Evolutionary conservation across 2,888 invertebrate species (phyloP).

Genomic region (Lottia scabra): DNA sequence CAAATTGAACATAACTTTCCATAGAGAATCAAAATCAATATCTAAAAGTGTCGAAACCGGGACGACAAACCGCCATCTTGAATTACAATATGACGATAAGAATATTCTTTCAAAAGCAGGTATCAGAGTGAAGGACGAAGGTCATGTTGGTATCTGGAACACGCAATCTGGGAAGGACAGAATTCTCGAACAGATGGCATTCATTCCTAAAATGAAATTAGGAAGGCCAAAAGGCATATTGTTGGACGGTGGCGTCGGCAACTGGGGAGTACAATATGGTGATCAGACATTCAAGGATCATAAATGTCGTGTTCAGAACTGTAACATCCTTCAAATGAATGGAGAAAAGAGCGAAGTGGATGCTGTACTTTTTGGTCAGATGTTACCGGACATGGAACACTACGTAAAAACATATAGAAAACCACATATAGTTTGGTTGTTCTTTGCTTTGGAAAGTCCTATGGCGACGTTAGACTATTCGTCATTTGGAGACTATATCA

Average conservation of each 20-base stretch:
- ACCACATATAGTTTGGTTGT: constrained; percentile 81
- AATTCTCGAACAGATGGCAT: constrained; percentile 51
- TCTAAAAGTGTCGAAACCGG: not conserved
- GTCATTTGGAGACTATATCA: constrained; percentile 83
- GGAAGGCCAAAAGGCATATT: constrained; percentile 37
- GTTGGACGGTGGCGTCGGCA: constrained; percentile 32
- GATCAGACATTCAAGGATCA: constrained; percentile 77
- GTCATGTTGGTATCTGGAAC: constrained; percentile 10
- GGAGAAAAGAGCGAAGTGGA: constrained; percentile 82
- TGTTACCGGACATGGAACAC: constrained; percentile 57
- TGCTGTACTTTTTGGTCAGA: constrained; percentile 79
- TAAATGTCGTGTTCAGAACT: constrained; percentile 89
- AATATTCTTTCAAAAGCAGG: not conserved
- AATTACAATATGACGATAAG: not conserved
- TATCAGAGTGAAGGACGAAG: not conserved
- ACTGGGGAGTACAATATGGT: constrained; percentile 65
- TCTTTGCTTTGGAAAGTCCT: constrained; percentile 94
- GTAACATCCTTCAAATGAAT: constrained; percentile 80
- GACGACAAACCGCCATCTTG: not conserved
- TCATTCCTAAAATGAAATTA: constrained; percentile 29
- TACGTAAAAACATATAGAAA: constrained; percentile 33
- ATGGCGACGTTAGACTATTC: constrained; percentile 87
- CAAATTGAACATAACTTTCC: not conserved
- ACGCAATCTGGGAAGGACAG: constrained; percentile 40
- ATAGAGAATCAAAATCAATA: not conserved